Evolutionary conservation across 2,888 invertebrate species (phyloP), one percentile per base, ranked within the genome.

Genomic region (Ophion costatus): DNA sequence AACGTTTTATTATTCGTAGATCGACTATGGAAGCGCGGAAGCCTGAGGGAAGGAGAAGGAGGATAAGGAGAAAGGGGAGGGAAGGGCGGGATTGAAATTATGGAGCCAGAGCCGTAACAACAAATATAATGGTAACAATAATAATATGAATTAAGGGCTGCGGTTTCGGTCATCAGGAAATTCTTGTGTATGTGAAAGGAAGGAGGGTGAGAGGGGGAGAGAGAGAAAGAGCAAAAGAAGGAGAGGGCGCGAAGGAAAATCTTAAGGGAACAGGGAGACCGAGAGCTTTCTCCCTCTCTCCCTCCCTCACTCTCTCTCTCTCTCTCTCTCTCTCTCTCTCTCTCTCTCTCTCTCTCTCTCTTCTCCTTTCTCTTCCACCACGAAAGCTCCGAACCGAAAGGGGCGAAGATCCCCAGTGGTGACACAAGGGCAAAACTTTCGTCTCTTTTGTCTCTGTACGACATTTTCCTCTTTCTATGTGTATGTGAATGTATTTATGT

Each of bases 1-100:
- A 77, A 59, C 67, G 38, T 69, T 91, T 92, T 91, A 90, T 90
- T 90, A 90, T 89, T 89, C 88, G 89, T 84, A 89, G 87, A 85
- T 73, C 80, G 80, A 77, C 69, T 75, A 75, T 86, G 87, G 87
- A 89, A 89, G 86, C 88, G 56, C 20, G 67, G 11, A 51, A 45
- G 57, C 38, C 66, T 82, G 81, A 76, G 70, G 56, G 57, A 76
- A 57, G 71, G 80, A 63, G 33, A 69, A 20, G 11, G 22, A 69
- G 63, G 17, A 64, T 22, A 59, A 57, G n/a, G 22, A 71, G 22
- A 20, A 33, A 33, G 57, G 22, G n/a, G 56, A 71, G 73, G 24
- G 11, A 29, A 33, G 38, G 22, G 45, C 17, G 77, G n/a, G 1
- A 63, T 20, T 69, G 69, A 56, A 74, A 78, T 79, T 74, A 69